Conservation (phyloP, 92 coral and sea anemone species). For the Diadumene lineata region DNA sequence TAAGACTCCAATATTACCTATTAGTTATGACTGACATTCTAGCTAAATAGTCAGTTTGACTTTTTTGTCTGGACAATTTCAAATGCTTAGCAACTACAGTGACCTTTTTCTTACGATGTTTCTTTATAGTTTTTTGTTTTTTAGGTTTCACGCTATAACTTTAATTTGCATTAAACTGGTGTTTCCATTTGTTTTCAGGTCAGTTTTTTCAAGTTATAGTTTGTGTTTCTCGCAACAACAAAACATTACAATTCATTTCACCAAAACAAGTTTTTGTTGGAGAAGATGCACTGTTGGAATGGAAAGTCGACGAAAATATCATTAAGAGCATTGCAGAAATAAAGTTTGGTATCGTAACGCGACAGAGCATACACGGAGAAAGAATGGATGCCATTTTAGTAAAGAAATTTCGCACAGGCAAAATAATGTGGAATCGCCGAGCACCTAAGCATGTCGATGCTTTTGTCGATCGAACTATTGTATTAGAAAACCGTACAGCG, state of each 20-base stretch:
- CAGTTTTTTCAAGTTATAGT: background rate
- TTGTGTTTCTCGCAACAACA: conserved; percentile 2
- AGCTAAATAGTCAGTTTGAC: background rate
- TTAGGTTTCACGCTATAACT: background rate
- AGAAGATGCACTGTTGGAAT: conserved; percentile 24
- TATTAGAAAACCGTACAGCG: conserved; percentile 12
- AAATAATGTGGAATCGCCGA: conserved; percentile 14
- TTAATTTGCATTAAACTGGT: background rate
- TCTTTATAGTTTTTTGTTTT: background rate
- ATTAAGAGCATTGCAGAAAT: conserved; percentile 18
- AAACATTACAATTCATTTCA: conserved; percentile 9
- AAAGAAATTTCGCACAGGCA: conserved; percentile 18
- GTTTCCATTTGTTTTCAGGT: background rate
- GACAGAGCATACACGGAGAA: conserved; percentile 15
- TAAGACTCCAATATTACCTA: background rate
- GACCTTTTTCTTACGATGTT: background rate
- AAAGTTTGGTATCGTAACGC: conserved; percentile 31
- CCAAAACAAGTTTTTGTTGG: conserved; percentile 40
- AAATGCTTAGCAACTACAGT: background rate
- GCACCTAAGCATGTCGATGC: conserved; percentile 7
- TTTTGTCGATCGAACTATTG: conserved; percentile 26
- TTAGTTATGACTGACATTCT: background rate
- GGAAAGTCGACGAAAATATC: conserved; percentile 12
- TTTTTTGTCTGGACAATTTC: too few species aligned
- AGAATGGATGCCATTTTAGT: conserved; percentile 35